Evolutionary conservation across 2,888 invertebrate genomes (phyloP).

Genomic region (Cybosia mesomella): DNA sequence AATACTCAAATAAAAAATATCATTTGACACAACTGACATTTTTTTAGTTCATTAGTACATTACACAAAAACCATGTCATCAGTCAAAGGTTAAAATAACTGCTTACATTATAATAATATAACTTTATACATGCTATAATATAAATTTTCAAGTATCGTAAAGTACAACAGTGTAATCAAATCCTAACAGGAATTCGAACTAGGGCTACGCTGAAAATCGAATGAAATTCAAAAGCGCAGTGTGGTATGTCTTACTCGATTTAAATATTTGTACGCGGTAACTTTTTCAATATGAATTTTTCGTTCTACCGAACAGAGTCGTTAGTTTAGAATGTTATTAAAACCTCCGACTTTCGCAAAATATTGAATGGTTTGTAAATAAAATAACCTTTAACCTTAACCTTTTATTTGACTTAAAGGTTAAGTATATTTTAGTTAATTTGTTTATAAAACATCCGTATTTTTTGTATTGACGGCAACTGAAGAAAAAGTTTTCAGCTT

Average conservation of each 20-base stretch:
- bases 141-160: background rate
- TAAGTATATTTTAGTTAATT: too few relatives aligned
- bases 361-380: slow-evolving; percentile 5
- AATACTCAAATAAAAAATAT: too few relatives aligned
- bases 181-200: slow-evolving; percentile 41
- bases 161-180: slow-evolving; percentile 20
- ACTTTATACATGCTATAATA: too few relatives aligned
- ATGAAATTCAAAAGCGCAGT: slow-evolving; percentile 68
- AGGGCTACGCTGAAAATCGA: slow-evolving; percentile 50
- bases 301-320: slow-evolving; percentile 30
- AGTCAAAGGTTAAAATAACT: background rate
- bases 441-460: background rate
- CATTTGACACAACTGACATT: too few relatives aligned
- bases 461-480: background rate
- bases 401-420: background rate
- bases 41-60: too few relatives aligned
- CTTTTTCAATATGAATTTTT: slow-evolving; percentile 53
- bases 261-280: slow-evolving; percentile 63
- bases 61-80: too few relatives aligned
- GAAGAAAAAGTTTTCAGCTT: background rate
- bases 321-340: slow-evolving; percentile 35
- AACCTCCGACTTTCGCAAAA: slow-evolving; percentile 11
- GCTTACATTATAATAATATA: too few relatives aligned
- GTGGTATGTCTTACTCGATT: slow-evolving; percentile 61
- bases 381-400: too few relatives aligned